Percentiles rank a stretch among this genome's conserved stretches.
These are phyloP conservation scores for Cherax quadricarinatus DNA, from an alignment of 1,140 invertebrate genomes.

Conservation along the genomic window DNA sequence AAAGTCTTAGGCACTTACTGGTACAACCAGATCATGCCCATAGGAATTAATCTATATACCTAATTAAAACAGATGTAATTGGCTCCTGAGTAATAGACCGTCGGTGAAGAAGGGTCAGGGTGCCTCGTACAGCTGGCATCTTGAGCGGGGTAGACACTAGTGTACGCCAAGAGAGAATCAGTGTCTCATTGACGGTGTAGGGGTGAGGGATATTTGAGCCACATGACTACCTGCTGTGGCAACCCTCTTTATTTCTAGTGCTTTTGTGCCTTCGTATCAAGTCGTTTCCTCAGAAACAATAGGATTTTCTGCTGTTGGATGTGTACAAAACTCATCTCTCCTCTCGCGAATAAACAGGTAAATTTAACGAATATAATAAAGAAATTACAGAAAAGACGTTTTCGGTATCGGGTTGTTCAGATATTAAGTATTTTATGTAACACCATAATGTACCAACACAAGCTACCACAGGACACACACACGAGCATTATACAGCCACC, in stretches of 20 bases:
- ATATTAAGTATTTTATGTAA: neutral
- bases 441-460: too few species aligned
- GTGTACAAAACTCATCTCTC: neutral
- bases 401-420: neutral
- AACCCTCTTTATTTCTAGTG: slow-evolving; percentile 14
- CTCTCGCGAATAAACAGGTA: neutral
- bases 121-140: slow-evolving; percentile 6
- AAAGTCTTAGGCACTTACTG: neutral
- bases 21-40: neutral
- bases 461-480: too few species aligned
- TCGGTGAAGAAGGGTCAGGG: neutral
- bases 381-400: neutral
- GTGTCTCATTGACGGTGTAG: slow-evolving; percentile 35
- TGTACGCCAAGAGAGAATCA: slow-evolving; percentile 10
- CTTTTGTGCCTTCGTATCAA: slow-evolving; percentile 23
- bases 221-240: slow-evolving; percentile 6
- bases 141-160: slow-evolving; percentile 6
- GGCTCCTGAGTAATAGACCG: neutral
- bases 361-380: neutral
- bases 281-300: neutral
- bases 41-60: neutral
- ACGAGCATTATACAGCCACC: too few species aligned
- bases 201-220: slow-evolving; percentile 11
- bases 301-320: slow-evolving; percentile 26
- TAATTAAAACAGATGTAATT: neutral